Evolutionary conservation across 2,113 vertebrate species (phyloP).

Genomic region (Xiphias gladius): DNA sequence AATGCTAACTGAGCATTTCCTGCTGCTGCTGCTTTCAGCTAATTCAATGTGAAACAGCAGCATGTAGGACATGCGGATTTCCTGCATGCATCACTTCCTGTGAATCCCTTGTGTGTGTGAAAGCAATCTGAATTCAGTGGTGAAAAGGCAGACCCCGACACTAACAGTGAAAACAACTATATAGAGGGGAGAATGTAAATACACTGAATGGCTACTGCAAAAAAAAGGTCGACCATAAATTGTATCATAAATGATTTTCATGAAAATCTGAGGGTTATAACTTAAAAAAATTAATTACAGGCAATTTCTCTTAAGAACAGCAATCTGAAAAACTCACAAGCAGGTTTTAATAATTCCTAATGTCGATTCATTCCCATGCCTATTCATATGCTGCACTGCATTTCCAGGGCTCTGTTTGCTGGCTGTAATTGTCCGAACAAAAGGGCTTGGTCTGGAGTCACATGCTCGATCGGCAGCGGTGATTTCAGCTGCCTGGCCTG

Average conservation of each 20-base stretch:
- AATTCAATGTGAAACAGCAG: constrained; percentile 10
- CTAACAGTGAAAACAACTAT: neutral
- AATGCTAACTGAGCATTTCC: neutral
- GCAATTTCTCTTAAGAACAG: neutral
- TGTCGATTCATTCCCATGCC: constrained; percentile 58
- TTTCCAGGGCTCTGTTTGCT: constrained; percentile 62
- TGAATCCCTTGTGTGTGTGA: neutral
- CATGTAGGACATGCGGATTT: neutral
- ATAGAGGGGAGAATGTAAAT: neutral
- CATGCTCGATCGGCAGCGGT: constrained; percentile 76
- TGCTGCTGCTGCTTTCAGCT: neutral
- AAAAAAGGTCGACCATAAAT: neutral
- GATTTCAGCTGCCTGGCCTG: constrained; percentile 77
- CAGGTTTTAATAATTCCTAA: constrained; percentile 46
- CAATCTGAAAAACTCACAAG: neutral
- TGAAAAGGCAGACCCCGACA: neutral
- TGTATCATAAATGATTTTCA: neutral
- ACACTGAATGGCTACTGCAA: neutral
- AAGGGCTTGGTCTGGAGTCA: constrained; percentile 74
- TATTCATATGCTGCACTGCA: constrained; percentile 52
- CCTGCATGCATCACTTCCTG: neutral
- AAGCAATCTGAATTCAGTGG: constrained; percentile 2
- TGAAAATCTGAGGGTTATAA: neutral
- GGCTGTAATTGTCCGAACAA: constrained; percentile 74
- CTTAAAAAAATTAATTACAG: neutral